phyloP scores from a whole-genome alignment of 2,797 vertebrate genomes.

The Triplophysa bombifrons region DNA sequence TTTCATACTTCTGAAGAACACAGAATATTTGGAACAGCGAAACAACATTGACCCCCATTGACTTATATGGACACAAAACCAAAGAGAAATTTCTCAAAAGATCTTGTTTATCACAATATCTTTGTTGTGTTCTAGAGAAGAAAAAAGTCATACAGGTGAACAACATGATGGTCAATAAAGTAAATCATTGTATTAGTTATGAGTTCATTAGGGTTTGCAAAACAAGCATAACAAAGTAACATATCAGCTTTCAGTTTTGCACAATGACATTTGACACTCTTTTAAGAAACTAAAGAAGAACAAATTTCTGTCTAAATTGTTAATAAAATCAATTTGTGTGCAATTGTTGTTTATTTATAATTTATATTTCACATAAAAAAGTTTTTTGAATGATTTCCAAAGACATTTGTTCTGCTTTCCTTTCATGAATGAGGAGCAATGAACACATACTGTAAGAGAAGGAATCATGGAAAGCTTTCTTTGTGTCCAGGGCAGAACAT shows the following conservation, averaged over 20 bases:
- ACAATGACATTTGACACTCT: not conserved
- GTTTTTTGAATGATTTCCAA: conserved; percentile 6
- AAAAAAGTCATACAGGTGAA: too few relatives aligned
- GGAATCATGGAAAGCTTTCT: conserved; percentile 8
- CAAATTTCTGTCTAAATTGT: not conserved
- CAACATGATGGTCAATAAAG: too few relatives aligned
- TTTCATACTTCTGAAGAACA: too few relatives aligned
- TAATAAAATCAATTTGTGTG: not conserved
- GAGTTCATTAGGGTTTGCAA: too few relatives aligned
- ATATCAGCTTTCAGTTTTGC: not conserved
- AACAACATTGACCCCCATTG: too few relatives aligned
- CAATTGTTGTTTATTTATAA: not conserved
- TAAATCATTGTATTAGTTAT: too few relatives aligned
- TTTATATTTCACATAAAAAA: conserved; percentile 3
- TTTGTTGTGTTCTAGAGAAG: too few relatives aligned
- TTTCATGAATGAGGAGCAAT: conserved; percentile 16
- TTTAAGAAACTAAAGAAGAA: not conserved
- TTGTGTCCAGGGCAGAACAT: not conserved
- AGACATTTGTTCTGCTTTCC: conserved; percentile 8
- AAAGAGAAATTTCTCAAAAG: too few relatives aligned
- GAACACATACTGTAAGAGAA: conserved; percentile 18
- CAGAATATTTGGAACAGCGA: too few relatives aligned
- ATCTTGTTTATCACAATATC: too few relatives aligned
- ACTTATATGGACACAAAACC: too few relatives aligned
- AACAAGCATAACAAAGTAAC: too few relatives aligned